These are phyloP conservation scores for Corvus hawaiiensis DNA, from an alignment of 2,113 vertebrate species.

Conservation along the genomic window DNA sequence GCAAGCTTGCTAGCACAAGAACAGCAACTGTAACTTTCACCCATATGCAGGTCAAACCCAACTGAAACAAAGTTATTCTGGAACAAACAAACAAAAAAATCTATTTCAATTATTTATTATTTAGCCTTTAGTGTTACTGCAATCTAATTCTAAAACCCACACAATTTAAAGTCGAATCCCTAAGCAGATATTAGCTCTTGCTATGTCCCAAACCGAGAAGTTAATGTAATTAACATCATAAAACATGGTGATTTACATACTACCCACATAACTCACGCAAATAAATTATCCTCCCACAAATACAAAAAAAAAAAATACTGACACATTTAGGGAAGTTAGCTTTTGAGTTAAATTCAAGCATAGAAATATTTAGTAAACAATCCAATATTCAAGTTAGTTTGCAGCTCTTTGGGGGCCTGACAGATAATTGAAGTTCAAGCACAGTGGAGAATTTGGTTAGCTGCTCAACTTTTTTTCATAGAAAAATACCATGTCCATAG, in stretches of 20 bases:
- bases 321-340: background rate
- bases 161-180: background rate
- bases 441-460: background rate
- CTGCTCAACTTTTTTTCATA: constrained; percentile 9
- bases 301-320: background rate
- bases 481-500: background rate
- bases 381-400: background rate
- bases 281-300: background rate
- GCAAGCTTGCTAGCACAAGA: background rate
- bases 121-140: background rate
- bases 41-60: background rate
- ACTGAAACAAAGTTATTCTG: fast-evolving
- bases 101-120: background rate
- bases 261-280: background rate
- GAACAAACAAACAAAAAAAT: background rate
- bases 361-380: background rate
- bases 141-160: background rate
- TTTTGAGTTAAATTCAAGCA: background rate
- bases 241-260: background rate
- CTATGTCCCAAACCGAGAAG: background rate
- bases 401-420: background rate
- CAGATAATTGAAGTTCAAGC: background rate
- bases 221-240: background rate
- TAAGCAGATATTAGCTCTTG: background rate
- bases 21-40: fast-evolving